phyloP scores from a whole-genome alignment of 2,113 vertebrate genomes.

The Neolamprologus falcicula region DNA sequence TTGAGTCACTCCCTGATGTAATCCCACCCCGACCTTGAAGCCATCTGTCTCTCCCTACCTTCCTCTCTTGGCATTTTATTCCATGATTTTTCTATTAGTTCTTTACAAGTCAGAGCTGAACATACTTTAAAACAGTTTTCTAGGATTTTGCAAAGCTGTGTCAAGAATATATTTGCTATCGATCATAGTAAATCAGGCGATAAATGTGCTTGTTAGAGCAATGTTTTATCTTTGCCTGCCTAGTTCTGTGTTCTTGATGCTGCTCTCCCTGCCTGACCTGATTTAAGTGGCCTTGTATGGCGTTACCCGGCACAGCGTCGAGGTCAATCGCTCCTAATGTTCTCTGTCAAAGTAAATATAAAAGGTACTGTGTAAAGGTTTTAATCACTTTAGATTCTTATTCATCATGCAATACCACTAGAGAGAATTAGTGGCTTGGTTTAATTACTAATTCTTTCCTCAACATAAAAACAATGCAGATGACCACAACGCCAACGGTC shows the following conservation, averaged over 20 bases:
- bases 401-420: not conserved
- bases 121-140: not conserved
- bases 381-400: not conserved
- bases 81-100: not conserved
- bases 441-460: not conserved
- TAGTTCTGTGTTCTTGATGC: not conserved
- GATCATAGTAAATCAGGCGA: not conserved
- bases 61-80: not conserved
- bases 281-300: not conserved
- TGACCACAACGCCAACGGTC: not conserved
- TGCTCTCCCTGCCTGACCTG: not conserved
- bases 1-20: not conserved
- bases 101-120: not conserved
- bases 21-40: not conserved
- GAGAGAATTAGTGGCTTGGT: not conserved
- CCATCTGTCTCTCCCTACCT: not conserved
- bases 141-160: not conserved
- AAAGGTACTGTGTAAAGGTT: not conserved
- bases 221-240: conserved; percentile 6
- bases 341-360: not conserved
- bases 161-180: not conserved
- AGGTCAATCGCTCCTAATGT: not conserved
- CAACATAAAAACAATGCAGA: not conserved
- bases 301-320: rapidly evolving
- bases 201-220: not conserved